phyloP scores from a whole-genome alignment of 2,113 vertebrate species.

The Barbus barbus region DNA sequence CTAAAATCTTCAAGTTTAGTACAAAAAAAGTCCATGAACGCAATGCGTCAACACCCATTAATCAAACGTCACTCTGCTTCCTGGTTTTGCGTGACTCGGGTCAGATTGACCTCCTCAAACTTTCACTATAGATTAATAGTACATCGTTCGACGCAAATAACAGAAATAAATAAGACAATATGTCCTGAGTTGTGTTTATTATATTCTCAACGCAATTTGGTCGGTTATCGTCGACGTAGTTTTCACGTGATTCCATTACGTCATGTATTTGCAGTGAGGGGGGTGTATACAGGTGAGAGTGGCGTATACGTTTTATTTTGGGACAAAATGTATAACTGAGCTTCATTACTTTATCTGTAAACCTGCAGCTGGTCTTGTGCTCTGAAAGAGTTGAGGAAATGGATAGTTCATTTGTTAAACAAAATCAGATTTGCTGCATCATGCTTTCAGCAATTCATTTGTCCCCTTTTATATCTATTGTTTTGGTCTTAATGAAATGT shows the following conservation, averaged over 20 bases:
- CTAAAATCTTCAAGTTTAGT: not conserved
- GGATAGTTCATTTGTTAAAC: slow-evolving; percentile 43
- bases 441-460: not conserved
- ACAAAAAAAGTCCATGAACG: too few species aligned
- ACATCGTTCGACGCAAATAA: not conserved
- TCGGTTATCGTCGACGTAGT: not conserved
- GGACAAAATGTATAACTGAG: not conserved
- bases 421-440: slow-evolving; percentile 31
- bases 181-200: not conserved
- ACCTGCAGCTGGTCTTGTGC: slow-evolving; percentile 32
- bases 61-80: slow-evolving; percentile 12
- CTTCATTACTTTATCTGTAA: not conserved
- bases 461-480: not conserved
- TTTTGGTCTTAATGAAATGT: not conserved
- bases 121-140: not conserved
- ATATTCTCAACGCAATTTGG: not conserved
- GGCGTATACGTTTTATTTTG: not conserved
- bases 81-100: slow-evolving; percentile 37
- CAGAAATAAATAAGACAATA: not conserved
- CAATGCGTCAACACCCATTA: not conserved
- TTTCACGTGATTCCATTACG: not conserved
- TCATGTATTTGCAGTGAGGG: not conserved
- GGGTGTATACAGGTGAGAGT: not conserved
- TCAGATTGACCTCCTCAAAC: not conserved
- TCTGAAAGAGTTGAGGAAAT: slow-evolving; percentile 40